Base-by-base conservation (phyloP, 2,797 vertebrate genomes). In the Lithobates sylvaticus region DNA sequence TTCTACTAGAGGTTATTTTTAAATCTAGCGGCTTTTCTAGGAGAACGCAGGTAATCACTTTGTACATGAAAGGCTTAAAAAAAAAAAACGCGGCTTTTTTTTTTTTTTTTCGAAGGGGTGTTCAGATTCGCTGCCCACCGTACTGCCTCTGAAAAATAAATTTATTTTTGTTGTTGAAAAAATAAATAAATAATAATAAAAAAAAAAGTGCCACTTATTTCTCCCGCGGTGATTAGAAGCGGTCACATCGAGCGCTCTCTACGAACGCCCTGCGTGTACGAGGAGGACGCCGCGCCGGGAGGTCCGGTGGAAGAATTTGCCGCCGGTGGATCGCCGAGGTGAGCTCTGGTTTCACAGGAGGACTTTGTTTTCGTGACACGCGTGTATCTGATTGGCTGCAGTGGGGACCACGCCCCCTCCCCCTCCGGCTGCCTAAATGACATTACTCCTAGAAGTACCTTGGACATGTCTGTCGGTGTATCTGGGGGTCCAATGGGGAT, bases 1-100 rank as follows among this genome's bases (percentile, higher is more conserved):
- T 87, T 87, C 80, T 83, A 87, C 83, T 27, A 54, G 50, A 78
- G 75, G 47, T 83, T 72, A 13, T 82, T 73, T 85, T 68, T 79
- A 36, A 36, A 65, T 82, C 26, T 74, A 86, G 69, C 64, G 50
- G 78, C 78, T 77, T 78, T 87, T 87, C 73, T 86, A 83, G 80
- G 32, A 36, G 54, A 82, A 16, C 34, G 5, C 68, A 87, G 79
- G 76, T 87, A 86, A 86, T 74, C 80, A 86, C 74, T 86, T 86
- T 34, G 71, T 86, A 50, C 76, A 32, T 29, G 36, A 78, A 73
- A 65, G 50, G 79, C 36, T 81, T 76, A 42, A 70, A 58, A 58
- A 36, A 81, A 81, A 36, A 39, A 39, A 39, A 36, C 27, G 44
- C 68, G 36, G 34, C 36, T 10, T 1, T 29, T 29, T 29, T 29